Evolutionary conservation across 2,113 vertebrate genomes (phyloP).

Genomic region (Neomonachus schauinslandi): DNA sequence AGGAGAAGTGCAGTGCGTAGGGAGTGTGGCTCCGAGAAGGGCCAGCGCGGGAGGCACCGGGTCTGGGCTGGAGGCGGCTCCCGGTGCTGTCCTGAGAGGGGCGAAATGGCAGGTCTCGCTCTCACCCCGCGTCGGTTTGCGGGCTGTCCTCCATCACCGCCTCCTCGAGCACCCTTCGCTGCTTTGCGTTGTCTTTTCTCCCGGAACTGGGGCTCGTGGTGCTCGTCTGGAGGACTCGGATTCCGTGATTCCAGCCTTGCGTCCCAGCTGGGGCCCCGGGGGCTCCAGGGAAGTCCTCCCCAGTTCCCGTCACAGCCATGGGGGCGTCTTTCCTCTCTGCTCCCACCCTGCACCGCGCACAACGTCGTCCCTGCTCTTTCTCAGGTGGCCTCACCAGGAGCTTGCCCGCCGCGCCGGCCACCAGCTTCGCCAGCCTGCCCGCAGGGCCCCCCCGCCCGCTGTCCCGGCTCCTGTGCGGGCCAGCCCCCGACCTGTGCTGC

Average conservation of each 20-base stretch:
- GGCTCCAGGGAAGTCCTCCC: not conserved
- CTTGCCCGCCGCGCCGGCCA: too few species aligned
- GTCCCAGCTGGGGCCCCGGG: not conserved
- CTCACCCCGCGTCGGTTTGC: not conserved
- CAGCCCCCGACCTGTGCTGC: not conserved
- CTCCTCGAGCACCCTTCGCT: not conserved
- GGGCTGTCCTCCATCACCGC: accelerated
- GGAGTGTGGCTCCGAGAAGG: too few species aligned
- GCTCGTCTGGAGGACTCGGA: not conserved
- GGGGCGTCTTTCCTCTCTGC: not conserved
- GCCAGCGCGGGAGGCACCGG: too few species aligned
- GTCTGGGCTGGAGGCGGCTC: too few species aligned
- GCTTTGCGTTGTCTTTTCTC: not conserved
- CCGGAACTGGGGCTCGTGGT: not conserved
- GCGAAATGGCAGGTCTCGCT: too few species aligned
- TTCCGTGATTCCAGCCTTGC: not conserved
- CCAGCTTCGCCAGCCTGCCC: too few species aligned
- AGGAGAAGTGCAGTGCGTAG: too few species aligned
- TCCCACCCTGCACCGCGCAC: accelerated
- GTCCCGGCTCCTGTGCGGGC: not conserved
- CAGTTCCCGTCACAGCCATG: not conserved
- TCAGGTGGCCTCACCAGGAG: too few species aligned
- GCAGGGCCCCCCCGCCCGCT: too few species aligned
- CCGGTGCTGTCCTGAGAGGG: too few species aligned
- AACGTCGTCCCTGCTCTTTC: not conserved